phyloP scores from a whole-genome alignment of 1,140 invertebrate species.

The Drosophila hydei region DNA sequence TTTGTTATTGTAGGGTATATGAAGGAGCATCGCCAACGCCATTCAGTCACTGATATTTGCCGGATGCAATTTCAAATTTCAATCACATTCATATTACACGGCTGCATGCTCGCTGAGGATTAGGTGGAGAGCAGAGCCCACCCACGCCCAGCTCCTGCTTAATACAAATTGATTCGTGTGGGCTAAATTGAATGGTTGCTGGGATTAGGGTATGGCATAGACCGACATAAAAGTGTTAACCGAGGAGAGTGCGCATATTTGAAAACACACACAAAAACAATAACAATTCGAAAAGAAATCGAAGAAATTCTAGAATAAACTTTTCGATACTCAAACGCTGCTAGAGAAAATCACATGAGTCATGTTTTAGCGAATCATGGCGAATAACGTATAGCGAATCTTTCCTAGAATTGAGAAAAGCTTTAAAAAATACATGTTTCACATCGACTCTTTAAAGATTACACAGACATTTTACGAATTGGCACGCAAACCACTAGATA shows the following conservation, averaged over 20 bases:
- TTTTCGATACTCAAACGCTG: neutral
- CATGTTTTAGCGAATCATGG: slow-evolving; percentile 17
- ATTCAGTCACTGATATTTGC: slow-evolving; percentile 50
- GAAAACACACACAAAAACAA: neutral
- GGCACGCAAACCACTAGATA: neutral
- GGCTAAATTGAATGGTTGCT: slow-evolving; percentile 34
- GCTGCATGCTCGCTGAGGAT: slow-evolving; percentile 55
- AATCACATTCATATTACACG: slow-evolving; percentile 80
- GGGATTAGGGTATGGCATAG: slow-evolving; percentile 21
- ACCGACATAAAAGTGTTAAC: neutral
- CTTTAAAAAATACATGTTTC: neutral
- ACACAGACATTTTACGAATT: neutral
- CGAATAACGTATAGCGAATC: slow-evolving; percentile 18
- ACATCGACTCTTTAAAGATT: neutral
- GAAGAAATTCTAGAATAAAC: neutral
- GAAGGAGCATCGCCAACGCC: neutral
- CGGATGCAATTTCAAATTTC: slow-evolving; percentile 80
- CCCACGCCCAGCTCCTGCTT: slow-evolving; percentile 15
- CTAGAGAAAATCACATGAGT: neutral
- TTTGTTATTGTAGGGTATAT: slow-evolving; percentile 13
- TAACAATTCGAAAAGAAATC: neutral
- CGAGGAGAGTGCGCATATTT: neutral
- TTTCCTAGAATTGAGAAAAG: slow-evolving; percentile 7
- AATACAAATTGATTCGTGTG: slow-evolving; percentile 55
- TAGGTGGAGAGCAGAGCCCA: slow-evolving; percentile 36